phyloP scores from a whole-genome alignment of 1,140 invertebrate genomes.

The Zophobas atratus region DNA sequence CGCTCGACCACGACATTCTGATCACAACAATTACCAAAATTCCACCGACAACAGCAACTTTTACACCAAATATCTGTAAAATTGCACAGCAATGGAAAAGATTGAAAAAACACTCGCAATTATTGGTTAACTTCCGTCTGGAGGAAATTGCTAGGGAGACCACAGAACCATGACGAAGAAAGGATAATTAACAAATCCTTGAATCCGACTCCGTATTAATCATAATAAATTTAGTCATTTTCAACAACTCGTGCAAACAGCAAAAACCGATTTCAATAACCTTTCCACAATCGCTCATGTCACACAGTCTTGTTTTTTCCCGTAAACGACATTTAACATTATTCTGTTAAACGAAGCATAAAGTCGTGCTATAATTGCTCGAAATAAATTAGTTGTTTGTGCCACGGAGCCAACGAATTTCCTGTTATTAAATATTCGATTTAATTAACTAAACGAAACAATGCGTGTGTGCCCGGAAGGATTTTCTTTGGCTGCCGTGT shows the following conservation, averaged over 20 bases:
- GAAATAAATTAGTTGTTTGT: constrained; percentile 31
- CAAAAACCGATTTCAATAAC: too few relatives aligned
- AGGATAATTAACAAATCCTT: neutral
- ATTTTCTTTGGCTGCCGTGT: constrained; percentile 18
- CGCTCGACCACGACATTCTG: too few relatives aligned
- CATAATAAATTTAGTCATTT: too few relatives aligned
- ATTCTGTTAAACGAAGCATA: constrained; percentile 24
- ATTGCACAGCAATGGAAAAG: constrained; percentile 8
- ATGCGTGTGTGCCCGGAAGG: neutral
- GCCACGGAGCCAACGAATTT: constrained; percentile 8
- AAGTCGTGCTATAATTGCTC: constrained; percentile 9
- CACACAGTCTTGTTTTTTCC: neutral
- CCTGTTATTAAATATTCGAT: constrained; percentile 29
- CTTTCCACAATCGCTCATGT: too few relatives aligned
- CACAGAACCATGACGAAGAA: constrained; percentile 27
- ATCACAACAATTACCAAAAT: too few relatives aligned
- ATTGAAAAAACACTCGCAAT: constrained; percentile 12
- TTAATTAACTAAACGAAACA: constrained; percentile 8
- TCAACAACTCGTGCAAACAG: too few relatives aligned
- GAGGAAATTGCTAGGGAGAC: constrained; percentile 20
- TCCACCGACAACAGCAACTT: neutral
- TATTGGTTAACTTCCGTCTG: constrained; percentile 7
- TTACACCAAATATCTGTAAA: constrained; percentile 12
- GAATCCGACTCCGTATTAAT: too few relatives aligned
- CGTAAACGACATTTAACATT: constrained; percentile 26